phyloP scores from a whole-genome alignment of 2,888 invertebrate genomes.

The Nemurella pictetii region DNA sequence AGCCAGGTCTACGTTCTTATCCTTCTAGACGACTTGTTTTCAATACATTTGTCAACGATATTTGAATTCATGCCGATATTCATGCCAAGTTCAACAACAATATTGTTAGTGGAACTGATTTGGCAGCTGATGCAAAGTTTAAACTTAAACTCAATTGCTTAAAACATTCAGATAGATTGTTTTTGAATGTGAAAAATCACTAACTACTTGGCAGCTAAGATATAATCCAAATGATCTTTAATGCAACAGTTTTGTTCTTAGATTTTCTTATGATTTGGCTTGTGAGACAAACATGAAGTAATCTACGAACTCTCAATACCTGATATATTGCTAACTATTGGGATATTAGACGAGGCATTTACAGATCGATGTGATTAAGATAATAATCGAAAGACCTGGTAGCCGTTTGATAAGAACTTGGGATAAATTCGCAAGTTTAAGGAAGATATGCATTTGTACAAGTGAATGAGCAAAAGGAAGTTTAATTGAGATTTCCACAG shows the following conservation, averaged over 20 bases:
- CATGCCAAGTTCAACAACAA: too few relatives aligned
- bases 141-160: neutral
- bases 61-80: neutral
- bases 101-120: neutral
- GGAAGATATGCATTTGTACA: neutral
- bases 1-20: neutral
- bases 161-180: neutral
- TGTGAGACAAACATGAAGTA: neutral
- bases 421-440: constrained; percentile 1
- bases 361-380: neutral
- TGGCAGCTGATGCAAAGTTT: neutral
- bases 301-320: constrained; percentile 38
- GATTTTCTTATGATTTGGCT: neutral
- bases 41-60: neutral
- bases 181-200: neutral
- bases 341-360: constrained; percentile 34
- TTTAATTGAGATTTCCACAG: neutral
- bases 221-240: neutral
- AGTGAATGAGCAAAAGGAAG: neutral
- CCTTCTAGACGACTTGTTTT: neutral
- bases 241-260: neutral
- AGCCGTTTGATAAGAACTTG: neutral
- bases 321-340: constrained; percentile 37
- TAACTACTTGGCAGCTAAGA: neutral
- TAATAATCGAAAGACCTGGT: neutral